Conservation (phyloP, 2,113 vertebrate species). For the Talpa occidentalis region DNA sequence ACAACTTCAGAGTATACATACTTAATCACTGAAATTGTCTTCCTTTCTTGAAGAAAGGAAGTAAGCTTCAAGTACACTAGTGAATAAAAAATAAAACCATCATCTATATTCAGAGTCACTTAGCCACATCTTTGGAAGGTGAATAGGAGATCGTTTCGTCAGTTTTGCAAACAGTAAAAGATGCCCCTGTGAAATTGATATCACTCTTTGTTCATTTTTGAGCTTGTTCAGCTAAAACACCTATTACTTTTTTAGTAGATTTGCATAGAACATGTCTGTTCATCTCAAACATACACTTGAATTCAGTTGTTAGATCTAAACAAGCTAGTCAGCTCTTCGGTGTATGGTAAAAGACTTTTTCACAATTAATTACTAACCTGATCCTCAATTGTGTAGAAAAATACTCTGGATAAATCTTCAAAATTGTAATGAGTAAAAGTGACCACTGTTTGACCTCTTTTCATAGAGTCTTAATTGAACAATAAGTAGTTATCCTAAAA, state of each 20-base stretch:
- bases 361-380: slow-evolving; percentile 67
- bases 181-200: not conserved
- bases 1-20: not conserved
- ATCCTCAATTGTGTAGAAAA: slow-evolving; percentile 55
- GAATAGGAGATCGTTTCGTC: not conserved
- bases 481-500: slow-evolving; percentile 72
- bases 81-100: not conserved
- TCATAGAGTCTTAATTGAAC: slow-evolving; percentile 72
- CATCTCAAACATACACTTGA: not conserved
- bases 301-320: not conserved
- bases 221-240: not conserved
- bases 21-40: not conserved
- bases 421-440: slow-evolving; percentile 71
- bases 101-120: not conserved
- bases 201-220: not conserved
- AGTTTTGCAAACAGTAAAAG: not conserved
- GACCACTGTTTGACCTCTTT: slow-evolving; percentile 65
- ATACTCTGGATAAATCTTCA: slow-evolving; percentile 57
- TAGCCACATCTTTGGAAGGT: not conserved
- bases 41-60: not conserved
- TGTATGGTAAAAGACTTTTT: slow-evolving; percentile 12
- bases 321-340: not conserved
- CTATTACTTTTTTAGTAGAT: not conserved
- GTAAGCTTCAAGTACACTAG: not conserved
- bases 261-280: not conserved